Percentiles rank a stretch among this genome's conserved stretches.
Conservation (phyloP, 2,888 invertebrate species). For the Zootermopsis nevadensis region DNA sequence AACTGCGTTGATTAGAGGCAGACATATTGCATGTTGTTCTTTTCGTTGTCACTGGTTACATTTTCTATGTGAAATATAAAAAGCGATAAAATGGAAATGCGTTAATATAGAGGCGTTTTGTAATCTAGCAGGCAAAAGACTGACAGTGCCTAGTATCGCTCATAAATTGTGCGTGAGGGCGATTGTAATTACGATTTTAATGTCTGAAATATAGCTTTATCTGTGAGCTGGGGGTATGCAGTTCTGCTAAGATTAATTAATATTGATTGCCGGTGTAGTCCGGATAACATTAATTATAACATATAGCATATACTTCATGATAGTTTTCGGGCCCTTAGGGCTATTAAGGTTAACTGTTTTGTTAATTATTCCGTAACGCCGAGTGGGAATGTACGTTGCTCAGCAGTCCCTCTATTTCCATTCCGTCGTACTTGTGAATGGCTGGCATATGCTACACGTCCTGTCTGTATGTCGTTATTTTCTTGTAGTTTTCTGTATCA, state of each 20-base stretch:
- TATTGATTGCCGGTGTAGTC: background rate
- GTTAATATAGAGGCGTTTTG: background rate
- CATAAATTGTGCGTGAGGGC: background rate
- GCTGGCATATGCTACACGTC: background rate
- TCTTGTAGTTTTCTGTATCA: background rate
- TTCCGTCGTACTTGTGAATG: background rate
- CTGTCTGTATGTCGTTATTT: background rate
- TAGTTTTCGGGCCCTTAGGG: background rate
- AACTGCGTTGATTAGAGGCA: no score
- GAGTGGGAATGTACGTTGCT: background rate
- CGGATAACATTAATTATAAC: background rate
- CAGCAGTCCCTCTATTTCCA: background rate
- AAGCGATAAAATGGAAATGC: background rate
- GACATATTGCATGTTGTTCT: no score
- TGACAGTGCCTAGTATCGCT: background rate
- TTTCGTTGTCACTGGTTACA: no score
- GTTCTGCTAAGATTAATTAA: background rate
- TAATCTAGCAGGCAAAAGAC: background rate
- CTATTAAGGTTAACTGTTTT: constrained; percentile 9
- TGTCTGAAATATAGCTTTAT: background rate
- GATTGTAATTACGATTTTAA: background rate
- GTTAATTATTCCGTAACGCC: constrained; percentile 10
- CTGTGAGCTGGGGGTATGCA: background rate
- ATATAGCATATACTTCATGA: background rate
- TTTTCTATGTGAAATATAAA: background rate